phyloP scores from a whole-genome alignment of 2,888 invertebrate species.

The Nemotelus pantherinus region DNA sequence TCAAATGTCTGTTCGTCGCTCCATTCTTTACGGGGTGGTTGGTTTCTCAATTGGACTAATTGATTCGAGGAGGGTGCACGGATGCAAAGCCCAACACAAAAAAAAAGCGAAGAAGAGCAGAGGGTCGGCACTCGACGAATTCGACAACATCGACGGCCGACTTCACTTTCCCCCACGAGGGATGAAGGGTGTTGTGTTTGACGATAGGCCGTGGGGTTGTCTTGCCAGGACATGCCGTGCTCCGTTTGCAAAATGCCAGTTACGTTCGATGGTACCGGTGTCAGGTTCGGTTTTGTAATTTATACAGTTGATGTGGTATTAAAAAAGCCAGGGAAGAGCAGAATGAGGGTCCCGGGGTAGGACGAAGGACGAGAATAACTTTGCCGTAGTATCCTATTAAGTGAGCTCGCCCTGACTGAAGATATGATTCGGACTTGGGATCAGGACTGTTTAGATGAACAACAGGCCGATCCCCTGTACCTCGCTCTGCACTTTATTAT shows the following conservation, averaged over 20 bases:
- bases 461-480: not conserved
- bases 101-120: not conserved
- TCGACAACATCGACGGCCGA: not conserved
- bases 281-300: conserved; percentile 37
- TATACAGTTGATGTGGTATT: conserved; percentile 35
- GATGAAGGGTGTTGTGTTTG: not conserved
- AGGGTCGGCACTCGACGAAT: conserved; percentile 2
- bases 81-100: not conserved
- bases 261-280: conserved; percentile 20
- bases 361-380: conserved; percentile 20
- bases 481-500: conserved; percentile 1
- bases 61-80: conserved; percentile 46
- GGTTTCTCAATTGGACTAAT: conserved; percentile 51
- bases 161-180: not conserved
- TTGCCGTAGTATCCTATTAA: conserved; percentile 25
- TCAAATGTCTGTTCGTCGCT: not conserved
- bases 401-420: not conserved
- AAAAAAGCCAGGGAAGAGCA: conserved; percentile 6
- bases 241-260: conserved; percentile 27
- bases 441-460: conserved; percentile 19
- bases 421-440: conserved; percentile 4
- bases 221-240: not conserved
- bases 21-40: conserved; percentile 41
- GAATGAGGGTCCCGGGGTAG: not conserved
- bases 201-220: not conserved